A percentile compares a stretch with the other conserved stretches of the same genome.
Evolutionary conservation across 2,888 invertebrate species (phyloP).

Genomic region (Ichneumoninae sp.): DNA sequence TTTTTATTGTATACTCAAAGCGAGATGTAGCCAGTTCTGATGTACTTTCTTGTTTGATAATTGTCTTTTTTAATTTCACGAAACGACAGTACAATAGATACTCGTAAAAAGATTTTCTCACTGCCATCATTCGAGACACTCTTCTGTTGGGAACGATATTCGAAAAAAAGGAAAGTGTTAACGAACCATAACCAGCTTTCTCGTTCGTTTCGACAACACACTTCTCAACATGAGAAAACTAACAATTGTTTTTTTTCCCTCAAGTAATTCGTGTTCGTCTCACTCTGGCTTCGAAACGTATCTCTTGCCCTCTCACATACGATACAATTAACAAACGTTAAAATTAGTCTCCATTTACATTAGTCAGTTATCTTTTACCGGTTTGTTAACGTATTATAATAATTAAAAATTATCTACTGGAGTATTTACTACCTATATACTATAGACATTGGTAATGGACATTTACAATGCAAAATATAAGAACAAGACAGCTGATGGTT

Average conservation of each 20-base stretch:
- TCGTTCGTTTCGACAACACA: constrained; percentile 52
- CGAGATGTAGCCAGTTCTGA: constrained; percentile 42
- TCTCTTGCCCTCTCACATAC: constrained; percentile 19
- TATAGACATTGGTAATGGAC: constrained; percentile 65
- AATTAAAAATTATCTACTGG: constrained; percentile 65
- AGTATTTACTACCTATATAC: constrained; percentile 67
- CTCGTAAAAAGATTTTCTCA: constrained; percentile 40
- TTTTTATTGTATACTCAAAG: constrained; percentile 51
- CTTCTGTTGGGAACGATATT: constrained; percentile 13
- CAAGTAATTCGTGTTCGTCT: constrained; percentile 48
- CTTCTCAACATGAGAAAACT: constrained; percentile 83
- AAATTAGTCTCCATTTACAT: constrained; percentile 63
- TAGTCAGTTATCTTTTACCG: constrained; percentile 50
- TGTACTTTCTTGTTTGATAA: constrained; percentile 58
- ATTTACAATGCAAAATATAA: constrained; percentile 66
- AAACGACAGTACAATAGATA: constrained; percentile 16
- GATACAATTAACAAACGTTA: constrained; percentile 60
- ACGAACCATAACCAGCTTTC: constrained; percentile 44
- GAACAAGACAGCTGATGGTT: constrained; percentile 57
- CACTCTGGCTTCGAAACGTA: constrained; percentile 31
- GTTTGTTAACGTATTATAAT: constrained; percentile 52
- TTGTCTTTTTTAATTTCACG: constrained; percentile 1
- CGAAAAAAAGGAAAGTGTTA: constrained; percentile 1
- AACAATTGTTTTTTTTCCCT: constrained; percentile 65
- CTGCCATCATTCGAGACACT: constrained; percentile 19